A percentile compares a stretch with the other conserved stretches of the same genome.
These are phyloP conservation scores for Labeo calbasu DNA, from an alignment of 2,797 vertebrate genomes.

Conservation along the genomic window DNA sequence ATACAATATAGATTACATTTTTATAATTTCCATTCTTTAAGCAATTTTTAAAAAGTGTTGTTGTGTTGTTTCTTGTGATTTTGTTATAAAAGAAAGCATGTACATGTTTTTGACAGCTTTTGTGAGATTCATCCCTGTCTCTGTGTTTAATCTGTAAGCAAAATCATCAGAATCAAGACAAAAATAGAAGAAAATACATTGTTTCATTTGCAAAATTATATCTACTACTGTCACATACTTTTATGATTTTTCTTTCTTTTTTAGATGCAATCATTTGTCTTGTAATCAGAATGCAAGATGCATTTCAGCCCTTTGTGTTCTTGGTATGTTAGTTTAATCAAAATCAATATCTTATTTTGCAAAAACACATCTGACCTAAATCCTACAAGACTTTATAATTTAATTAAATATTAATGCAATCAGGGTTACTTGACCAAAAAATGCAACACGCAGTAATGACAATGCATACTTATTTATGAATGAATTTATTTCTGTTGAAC, in stretches of 20 bases:
- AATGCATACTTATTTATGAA: constrained; percentile 4
- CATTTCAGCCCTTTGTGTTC: constrained; percentile 9
- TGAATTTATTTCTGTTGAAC: constrained; percentile 1
- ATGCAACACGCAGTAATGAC: neutral
- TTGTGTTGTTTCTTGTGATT: neutral
- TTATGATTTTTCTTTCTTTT: neutral
- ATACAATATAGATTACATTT: neutral
- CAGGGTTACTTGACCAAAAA: neutral
- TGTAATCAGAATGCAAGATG: constrained; percentile 32
- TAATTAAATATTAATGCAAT: constrained; percentile 50
- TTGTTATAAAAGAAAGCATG: neutral
- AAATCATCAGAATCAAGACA: neutral
- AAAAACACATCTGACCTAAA: constrained; percentile 40
- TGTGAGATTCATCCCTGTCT: neutral
- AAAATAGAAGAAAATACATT: neutral
- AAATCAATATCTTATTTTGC: constrained; percentile 51
- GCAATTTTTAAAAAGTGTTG: neutral
- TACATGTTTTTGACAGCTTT: neutral
- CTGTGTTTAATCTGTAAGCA: neutral
- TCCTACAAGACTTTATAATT: constrained; percentile 21
- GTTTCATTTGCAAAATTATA: neutral
- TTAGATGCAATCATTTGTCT: neutral
- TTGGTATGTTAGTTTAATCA: constrained; percentile 37
- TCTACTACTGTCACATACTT: neutral
- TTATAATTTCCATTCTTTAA: neutral